Percentiles rank a stretch among this genome's conserved stretches.
Conservation (phyloP, 2,797 vertebrate genomes). For the Ceyx erithaca region DNA sequence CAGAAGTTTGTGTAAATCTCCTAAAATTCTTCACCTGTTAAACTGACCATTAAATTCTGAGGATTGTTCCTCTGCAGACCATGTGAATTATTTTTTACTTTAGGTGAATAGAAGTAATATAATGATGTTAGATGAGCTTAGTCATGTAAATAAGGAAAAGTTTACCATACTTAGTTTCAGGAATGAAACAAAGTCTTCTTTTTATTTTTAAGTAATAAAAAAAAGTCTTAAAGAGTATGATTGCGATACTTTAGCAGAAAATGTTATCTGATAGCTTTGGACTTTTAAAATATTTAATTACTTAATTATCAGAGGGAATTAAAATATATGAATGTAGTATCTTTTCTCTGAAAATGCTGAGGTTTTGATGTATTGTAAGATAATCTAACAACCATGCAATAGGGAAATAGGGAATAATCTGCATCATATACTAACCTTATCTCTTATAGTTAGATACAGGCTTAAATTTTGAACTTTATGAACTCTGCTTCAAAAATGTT, state of each 20-base stretch:
- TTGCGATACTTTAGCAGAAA: too few species aligned
- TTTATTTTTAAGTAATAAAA: neutral
- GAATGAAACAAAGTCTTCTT: neutral
- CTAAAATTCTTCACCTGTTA: neutral
- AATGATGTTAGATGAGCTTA: neutral
- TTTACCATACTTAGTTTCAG: neutral
- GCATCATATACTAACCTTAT: neutral
- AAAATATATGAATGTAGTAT: neutral
- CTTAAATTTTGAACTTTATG: neutral
- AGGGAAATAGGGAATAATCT: neutral
- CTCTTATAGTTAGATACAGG: neutral
- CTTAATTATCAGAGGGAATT: neutral
- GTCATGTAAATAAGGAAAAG: neutral
- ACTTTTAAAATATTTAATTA: neutral
- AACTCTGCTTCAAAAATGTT: neutral
- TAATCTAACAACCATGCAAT: neutral
- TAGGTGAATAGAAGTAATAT: neutral
- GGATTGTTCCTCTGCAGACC: neutral
- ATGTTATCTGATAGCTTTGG: neutral
- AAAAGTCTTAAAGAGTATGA: neutral
- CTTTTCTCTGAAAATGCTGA: neutral
- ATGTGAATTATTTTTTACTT: neutral
- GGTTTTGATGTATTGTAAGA: neutral
- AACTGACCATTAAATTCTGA: neutral
- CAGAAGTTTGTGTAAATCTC: neutral